Percentiles rank a stretch among this genome's conserved stretches.
Evolutionary conservation across 1,140 invertebrate species (phyloP).

Genomic region (Bemisia tabaci): DNA sequence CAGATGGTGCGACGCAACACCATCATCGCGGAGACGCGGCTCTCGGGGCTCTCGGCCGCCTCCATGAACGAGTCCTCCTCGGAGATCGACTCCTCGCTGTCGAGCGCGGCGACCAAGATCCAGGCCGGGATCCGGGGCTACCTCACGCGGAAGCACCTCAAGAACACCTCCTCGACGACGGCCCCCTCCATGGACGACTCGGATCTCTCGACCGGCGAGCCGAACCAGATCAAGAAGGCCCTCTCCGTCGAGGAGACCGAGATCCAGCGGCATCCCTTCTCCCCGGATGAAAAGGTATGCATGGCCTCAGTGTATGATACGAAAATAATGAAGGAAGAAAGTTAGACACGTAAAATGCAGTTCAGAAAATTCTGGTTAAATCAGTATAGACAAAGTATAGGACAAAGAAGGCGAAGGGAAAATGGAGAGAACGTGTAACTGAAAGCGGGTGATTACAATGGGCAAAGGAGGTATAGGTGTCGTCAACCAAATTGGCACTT

Average conservation of each 20-base stretch:
- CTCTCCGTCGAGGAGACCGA: conserved; percentile 9
- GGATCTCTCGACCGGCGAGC: background rate
- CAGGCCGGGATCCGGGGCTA: conserved; percentile 56
- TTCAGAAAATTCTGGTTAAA: too few relatives aligned
- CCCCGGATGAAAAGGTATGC: conserved; percentile 1
- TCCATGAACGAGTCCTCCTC: background rate
- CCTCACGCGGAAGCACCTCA: conserved; percentile 44
- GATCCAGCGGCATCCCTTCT: conserved; percentile 1
- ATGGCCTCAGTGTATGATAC: too few relatives aligned
- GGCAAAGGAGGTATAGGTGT: too few relatives aligned
- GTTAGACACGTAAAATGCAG: too few relatives aligned
- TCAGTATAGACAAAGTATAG: too few relatives aligned
- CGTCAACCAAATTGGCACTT: too few relatives aligned
- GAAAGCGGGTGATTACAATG: too few relatives aligned
- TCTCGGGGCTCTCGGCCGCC: background rate
- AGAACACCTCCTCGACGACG: background rate
- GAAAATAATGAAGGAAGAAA: too few relatives aligned
- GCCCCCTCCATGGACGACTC: background rate
- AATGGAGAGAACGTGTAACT: too few relatives aligned
- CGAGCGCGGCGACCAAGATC: conserved; percentile 47
- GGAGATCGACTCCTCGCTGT: background rate
- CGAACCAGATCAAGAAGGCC: background rate
- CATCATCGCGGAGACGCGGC: conserved; percentile 22
- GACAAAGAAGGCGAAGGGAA: too few relatives aligned
- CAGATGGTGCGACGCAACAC: conserved; percentile 47